phyloP scores from a whole-genome alignment of 2,113 vertebrate genomes.

The Otocyon megalotis region DNA sequence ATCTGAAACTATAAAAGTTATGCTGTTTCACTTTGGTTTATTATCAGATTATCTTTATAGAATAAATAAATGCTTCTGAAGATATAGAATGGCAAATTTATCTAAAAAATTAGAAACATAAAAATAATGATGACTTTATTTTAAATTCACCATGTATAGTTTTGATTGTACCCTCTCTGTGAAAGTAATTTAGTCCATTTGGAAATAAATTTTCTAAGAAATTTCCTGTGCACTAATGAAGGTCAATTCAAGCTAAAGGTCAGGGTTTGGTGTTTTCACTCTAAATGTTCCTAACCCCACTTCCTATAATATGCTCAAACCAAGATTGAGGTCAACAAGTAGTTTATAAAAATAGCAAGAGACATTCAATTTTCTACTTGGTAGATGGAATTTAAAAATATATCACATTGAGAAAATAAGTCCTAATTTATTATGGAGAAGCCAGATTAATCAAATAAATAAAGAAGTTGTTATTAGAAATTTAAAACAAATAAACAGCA shows the following conservation, averaged over 20 bases:
- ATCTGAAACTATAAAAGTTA: neutral
- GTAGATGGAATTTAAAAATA: conserved; percentile 23
- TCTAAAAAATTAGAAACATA: conserved; percentile 13
- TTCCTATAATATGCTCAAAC: neutral
- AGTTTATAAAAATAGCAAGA: neutral
- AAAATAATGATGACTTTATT: neutral
- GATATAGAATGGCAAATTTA: neutral
- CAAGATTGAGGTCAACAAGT: neutral
- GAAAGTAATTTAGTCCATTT: conserved; percentile 59
- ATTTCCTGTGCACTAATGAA: conserved; percentile 63
- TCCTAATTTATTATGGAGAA: neutral
- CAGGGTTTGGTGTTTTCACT: conserved; percentile 19
- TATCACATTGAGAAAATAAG: neutral
- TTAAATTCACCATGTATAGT: neutral
- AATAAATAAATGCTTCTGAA: neutral
- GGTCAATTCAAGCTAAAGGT: neutral
- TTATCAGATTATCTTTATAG: neutral
- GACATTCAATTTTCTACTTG: neutral
- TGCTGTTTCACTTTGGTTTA: neutral
- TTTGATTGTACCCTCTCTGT: conserved; percentile 21
- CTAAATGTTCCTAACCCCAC: conserved; percentile 18
- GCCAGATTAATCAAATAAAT: neutral
- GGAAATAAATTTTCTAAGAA: conserved; percentile 70
- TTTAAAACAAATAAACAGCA: conserved; percentile 27
- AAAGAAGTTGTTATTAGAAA: conserved; percentile 3